Evolutionary conservation across 2,797 vertebrate species (phyloP).

Genomic region (Siniperca obscura): DNA sequence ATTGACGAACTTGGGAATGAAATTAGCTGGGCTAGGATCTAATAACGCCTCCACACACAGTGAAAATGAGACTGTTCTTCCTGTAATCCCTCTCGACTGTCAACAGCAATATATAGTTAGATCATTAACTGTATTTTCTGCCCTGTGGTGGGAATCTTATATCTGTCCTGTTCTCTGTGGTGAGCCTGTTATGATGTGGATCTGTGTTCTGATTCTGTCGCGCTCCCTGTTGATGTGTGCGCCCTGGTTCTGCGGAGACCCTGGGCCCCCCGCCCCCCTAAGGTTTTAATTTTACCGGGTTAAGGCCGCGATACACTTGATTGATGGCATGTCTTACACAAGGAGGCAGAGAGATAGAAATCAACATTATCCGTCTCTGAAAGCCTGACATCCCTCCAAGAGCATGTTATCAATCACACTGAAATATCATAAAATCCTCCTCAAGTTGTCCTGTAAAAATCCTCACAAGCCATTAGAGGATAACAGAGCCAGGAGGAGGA

Average conservation of each 20-base stretch:
- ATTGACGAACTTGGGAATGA: slow-evolving; percentile 79
- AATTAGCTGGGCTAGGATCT: slow-evolving; percentile 81
- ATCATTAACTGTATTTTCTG: slow-evolving; percentile 76
- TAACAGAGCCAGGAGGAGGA: slow-evolving; percentile 64
- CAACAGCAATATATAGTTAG: slow-evolving; percentile 70
- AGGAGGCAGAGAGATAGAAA: slow-evolving; percentile 85
- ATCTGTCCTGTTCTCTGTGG: slow-evolving; percentile 52
- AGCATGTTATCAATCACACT: slow-evolving; percentile 85
- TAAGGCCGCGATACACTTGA: slow-evolving; percentile 80
- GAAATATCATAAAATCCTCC: slow-evolving; percentile 84
- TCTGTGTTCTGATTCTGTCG: slow-evolving; percentile 78
- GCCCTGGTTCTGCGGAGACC: slow-evolving; percentile 74
- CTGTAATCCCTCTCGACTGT: slow-evolving; percentile 81
- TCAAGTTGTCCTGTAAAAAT: slow-evolving; percentile 83
- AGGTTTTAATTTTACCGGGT: slow-evolving; percentile 86
- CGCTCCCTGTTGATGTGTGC: slow-evolving; percentile 69
- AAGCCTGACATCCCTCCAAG: slow-evolving; percentile 83
- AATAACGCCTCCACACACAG: slow-evolving; percentile 78
- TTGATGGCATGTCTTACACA: slow-evolving; percentile 81
- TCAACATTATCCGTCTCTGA: slow-evolving; percentile 85
- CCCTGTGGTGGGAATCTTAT: slow-evolving; percentile 56
- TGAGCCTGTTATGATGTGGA: slow-evolving; percentile 66
- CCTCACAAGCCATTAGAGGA: slow-evolving; percentile 77
- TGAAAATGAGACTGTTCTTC: slow-evolving; percentile 82
- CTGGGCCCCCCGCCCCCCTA: slow-evolving; percentile 61